Evolutionary conservation across 2,113 vertebrate genomes (phyloP).

Genomic region (Oncorhynchus masou): DNA sequence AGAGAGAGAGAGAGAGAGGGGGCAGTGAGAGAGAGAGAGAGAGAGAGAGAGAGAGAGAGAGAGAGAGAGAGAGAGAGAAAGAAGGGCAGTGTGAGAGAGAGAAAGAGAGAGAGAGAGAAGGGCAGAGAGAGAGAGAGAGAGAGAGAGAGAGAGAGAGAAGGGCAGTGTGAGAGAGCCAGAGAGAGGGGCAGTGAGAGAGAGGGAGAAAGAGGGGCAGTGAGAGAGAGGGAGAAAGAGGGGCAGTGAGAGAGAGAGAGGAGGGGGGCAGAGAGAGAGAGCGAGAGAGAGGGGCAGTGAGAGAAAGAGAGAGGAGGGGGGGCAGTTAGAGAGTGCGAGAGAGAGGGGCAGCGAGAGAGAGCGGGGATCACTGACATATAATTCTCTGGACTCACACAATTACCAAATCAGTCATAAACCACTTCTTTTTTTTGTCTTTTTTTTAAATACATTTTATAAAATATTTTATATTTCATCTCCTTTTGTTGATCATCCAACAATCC

Average conservation of each 20-base stretch:
- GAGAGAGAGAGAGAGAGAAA: too few relatives aligned
- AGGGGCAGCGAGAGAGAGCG: background rate
- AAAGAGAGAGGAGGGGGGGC: too few relatives aligned
- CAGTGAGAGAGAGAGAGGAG: background rate
- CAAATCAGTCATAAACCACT: conserved; percentile 44
- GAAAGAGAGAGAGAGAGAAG: too few relatives aligned
- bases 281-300: conserved; percentile 5
- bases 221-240: background rate
- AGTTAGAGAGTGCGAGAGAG: conserved; percentile 22
- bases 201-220: too few relatives aligned
- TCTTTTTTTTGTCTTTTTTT: too few relatives aligned
- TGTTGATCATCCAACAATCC: conserved; percentile 32
- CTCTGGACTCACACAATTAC: conserved; percentile 51
- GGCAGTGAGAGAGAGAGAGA: background rate
- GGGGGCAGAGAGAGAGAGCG: conserved; percentile 35
- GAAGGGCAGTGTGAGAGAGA: too few relatives aligned
- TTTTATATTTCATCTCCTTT: conserved; percentile 41
- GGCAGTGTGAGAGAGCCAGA: too few relatives aligned
- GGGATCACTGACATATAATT: conserved; percentile 39
- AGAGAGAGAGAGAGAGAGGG: conserved; percentile 21
- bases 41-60: background rate
- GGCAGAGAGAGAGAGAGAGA: too few relatives aligned
- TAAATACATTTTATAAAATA: conserved; percentile 50
- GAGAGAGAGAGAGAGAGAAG: too few relatives aligned
- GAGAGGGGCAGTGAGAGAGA: too few relatives aligned